Evolutionary conservation across 2,797 vertebrate species (phyloP).

Genomic region (Parauchenoglanis ngamensis): DNA sequence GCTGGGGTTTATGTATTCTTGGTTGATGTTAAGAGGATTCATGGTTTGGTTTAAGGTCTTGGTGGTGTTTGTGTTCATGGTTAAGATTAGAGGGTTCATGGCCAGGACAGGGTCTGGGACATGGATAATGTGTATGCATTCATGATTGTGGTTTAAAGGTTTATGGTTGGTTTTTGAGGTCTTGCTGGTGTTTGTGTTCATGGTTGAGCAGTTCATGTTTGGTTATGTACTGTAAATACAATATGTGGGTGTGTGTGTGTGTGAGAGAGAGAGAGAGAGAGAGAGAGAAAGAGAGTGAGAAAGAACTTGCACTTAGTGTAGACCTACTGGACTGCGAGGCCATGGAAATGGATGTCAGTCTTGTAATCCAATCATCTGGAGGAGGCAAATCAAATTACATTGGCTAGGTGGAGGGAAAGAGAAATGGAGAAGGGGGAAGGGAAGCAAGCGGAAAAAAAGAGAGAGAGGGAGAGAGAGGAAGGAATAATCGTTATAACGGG

Average conservation of each 20-base stretch:
- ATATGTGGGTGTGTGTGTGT: constrained; percentile 1
- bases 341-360: constrained; percentile 71
- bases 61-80: background rate
- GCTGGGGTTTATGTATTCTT: background rate
- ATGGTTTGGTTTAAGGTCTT: background rate
- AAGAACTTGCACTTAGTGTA: constrained; percentile 22
- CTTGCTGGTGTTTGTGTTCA: background rate
- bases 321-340: constrained; percentile 58
- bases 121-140: background rate
- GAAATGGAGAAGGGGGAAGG: constrained; percentile 39
- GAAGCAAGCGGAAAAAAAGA: constrained; percentile 9
- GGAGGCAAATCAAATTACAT: constrained; percentile 72
- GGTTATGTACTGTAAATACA: constrained; percentile 7
- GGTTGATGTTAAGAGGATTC: background rate
- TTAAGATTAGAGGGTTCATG: background rate
- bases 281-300: constrained; percentile 8
- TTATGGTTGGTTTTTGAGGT: background rate
- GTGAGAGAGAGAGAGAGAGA: constrained; percentile 15
- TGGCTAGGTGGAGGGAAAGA: constrained; percentile 66
- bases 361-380: constrained; percentile 75
- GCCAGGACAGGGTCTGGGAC: too few relatives aligned
- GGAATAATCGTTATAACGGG: constrained; percentile 22
- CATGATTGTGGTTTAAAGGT: background rate
- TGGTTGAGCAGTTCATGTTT: background rate
- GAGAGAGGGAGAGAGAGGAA: background rate